Conservation (phyloP, 2,888 invertebrate species). For the Sipha maydis region DNA sequence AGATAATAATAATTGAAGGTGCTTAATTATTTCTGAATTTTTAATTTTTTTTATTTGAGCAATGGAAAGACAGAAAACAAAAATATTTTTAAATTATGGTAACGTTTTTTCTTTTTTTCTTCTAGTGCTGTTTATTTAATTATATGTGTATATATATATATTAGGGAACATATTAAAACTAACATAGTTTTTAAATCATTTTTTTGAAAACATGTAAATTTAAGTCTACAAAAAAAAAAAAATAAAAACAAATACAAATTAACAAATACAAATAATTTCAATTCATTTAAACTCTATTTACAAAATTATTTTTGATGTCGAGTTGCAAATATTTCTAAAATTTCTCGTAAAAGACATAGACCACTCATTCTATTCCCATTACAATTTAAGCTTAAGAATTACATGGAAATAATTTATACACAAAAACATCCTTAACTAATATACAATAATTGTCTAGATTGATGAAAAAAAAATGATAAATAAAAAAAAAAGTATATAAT, state of each 20-base stretch:
- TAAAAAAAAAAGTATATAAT: slow-evolving; percentile 49
- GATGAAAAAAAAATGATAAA: slow-evolving; percentile 21
- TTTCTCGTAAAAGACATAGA: slow-evolving; percentile 7
- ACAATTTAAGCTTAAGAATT: slow-evolving; percentile 36
- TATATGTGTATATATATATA: neutral
- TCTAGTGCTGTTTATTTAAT: slow-evolving; percentile 38
- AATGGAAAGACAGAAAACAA: slow-evolving; percentile 40
- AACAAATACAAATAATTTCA: slow-evolving; percentile 50
- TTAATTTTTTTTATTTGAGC: slow-evolving; percentile 42
- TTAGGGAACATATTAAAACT: neutral
- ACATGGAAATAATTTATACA: slow-evolving; percentile 48
- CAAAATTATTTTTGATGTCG: slow-evolving; percentile 53
- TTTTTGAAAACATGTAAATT: slow-evolving; percentile 42
- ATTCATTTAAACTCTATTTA: slow-evolving; percentile 47
- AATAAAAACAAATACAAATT: slow-evolving; percentile 30
- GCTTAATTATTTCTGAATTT: slow-evolving; percentile 21
- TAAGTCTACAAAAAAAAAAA: slow-evolving; percentile 6
- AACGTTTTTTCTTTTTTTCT: slow-evolving; percentile 54
- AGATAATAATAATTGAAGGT: slow-evolving; percentile 3
- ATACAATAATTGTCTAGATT: slow-evolving; percentile 52
- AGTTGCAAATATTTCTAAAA: slow-evolving; percentile 37
- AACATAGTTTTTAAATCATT: slow-evolving; percentile 21
- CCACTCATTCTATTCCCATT: slow-evolving; percentile 26
- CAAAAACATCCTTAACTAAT: slow-evolving; percentile 45
- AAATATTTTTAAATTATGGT: slow-evolving; percentile 31